These are phyloP conservation scores for Clamator glandarius DNA, from an alignment of 2,797 vertebrate genomes.

Conservation along the genomic window DNA sequence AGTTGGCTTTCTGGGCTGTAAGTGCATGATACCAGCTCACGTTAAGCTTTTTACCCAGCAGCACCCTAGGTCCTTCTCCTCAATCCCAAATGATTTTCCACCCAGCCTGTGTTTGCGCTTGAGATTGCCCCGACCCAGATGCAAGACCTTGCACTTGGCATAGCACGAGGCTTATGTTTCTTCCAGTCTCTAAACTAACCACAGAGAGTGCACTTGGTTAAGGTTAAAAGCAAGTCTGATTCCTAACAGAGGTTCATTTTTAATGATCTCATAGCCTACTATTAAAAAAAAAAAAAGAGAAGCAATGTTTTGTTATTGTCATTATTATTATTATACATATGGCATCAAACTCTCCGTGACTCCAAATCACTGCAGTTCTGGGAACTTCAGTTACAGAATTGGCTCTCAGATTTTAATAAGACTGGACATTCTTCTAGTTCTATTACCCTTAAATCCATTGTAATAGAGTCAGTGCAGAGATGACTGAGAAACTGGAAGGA, in stretches of 20 bases:
- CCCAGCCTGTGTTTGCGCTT: too few species aligned
- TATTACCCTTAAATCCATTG: background rate
- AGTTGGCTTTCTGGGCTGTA: too few species aligned
- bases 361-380: background rate
- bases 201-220: background rate
- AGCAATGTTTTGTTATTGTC: background rate
- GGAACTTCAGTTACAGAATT: background rate
- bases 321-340: background rate
- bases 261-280: background rate
- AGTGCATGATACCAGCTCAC: too few species aligned
- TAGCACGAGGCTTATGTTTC: background rate
- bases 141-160: too few species aligned
- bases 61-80: too few species aligned
- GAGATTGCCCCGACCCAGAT: too few species aligned
- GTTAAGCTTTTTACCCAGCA: too few species aligned
- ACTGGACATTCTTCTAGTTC: background rate
- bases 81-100: too few species aligned
- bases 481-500: background rate
- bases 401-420: background rate
- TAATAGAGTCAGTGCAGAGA: background rate
- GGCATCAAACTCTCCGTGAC: accelerated
- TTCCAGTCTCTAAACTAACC: background rate
- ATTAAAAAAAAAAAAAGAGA: background rate
- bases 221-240: background rate
- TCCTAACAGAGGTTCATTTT: background rate